Percentiles rank a stretch among this genome's conserved stretches.
phyloP scores from a whole-genome alignment of 2,113 vertebrate species.

The Actinemys pallida region DNA sequence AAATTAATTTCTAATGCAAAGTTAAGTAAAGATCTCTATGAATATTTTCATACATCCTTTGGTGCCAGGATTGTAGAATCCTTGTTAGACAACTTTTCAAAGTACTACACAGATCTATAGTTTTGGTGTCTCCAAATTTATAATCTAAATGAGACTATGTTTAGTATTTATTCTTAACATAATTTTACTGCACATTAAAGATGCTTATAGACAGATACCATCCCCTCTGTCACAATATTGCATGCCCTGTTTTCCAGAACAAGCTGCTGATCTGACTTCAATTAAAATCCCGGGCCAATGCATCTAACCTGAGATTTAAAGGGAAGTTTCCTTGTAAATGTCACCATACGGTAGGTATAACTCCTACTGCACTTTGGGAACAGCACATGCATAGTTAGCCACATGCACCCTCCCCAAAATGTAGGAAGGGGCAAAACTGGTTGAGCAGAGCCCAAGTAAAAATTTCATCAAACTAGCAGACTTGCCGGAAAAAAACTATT shows the following conservation, averaged over 20 bases:
- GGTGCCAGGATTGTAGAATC: not conserved
- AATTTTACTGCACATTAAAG: not conserved
- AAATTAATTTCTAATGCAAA: not conserved
- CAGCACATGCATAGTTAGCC: not conserved
- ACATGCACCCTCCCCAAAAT: not conserved
- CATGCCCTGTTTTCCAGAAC: not conserved
- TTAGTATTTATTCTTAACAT: not conserved
- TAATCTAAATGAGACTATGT: not conserved
- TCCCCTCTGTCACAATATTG: not conserved
- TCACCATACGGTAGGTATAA: not conserved
- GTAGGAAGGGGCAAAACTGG: not conserved
- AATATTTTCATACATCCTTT: not conserved
- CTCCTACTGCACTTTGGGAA: not conserved
- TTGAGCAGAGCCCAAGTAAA: not conserved
- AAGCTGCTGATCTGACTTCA: not conserved
- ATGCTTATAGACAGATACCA: not conserved
- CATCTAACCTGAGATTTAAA: not conserved
- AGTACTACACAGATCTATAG: not conserved
- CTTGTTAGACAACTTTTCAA: not conserved
- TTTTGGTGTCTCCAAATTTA: not conserved
- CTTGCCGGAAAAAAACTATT: not conserved
- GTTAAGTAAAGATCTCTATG: not conserved
- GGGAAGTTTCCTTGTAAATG: not conserved
- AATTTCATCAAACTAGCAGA: constrained; percentile 9
- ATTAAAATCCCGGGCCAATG: not conserved